Evolutionary conservation across 2,113 vertebrate species (phyloP).

Genomic region (Hoplias malabaricus): DNA sequence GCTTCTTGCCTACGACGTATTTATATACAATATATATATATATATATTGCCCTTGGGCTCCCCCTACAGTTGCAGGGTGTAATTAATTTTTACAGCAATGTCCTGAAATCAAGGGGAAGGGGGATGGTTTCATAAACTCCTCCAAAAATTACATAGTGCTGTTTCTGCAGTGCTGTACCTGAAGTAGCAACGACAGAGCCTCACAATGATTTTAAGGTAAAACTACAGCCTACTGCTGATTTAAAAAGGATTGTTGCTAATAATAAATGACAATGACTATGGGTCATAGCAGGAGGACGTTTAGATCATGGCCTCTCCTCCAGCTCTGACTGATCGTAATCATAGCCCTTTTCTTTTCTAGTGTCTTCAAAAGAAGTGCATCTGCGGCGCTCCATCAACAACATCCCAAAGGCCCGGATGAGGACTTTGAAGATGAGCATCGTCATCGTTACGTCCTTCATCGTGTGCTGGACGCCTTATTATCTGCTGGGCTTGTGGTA

Average conservation of each 20-base stretch:
- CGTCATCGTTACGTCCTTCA: constrained; percentile 79
- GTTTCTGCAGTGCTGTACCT: too few relatives aligned
- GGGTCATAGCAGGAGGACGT: neutral
- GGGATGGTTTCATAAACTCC: too few relatives aligned
- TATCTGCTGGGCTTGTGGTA: constrained; percentile 82
- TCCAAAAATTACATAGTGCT: too few relatives aligned
- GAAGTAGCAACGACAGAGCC: too few relatives aligned
- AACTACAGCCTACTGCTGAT: too few relatives aligned
- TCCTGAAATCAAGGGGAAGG: too few relatives aligned
- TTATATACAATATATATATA: too few relatives aligned
- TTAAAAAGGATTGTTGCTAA: neutral
- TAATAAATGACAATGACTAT: neutral
- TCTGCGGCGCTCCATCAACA: constrained; percentile 78
- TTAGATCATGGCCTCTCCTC: neutral
- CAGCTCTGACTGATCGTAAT: neutral
- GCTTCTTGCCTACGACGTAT: too few relatives aligned
- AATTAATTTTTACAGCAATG: too few relatives aligned
- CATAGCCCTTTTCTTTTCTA: constrained; percentile 45
- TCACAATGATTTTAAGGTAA: too few relatives aligned
- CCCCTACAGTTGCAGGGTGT: too few relatives aligned
- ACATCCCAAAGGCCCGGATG: constrained; percentile 81
- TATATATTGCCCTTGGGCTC: too few relatives aligned
- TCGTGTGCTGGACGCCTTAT: constrained; percentile 82
- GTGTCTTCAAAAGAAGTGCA: constrained; percentile 73
- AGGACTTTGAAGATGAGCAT: constrained; percentile 82